Evolutionary conservation across 2,113 vertebrate species (phyloP), one percentile per base, ranked within the genome.

Genomic region (Equus quagga): DNA sequence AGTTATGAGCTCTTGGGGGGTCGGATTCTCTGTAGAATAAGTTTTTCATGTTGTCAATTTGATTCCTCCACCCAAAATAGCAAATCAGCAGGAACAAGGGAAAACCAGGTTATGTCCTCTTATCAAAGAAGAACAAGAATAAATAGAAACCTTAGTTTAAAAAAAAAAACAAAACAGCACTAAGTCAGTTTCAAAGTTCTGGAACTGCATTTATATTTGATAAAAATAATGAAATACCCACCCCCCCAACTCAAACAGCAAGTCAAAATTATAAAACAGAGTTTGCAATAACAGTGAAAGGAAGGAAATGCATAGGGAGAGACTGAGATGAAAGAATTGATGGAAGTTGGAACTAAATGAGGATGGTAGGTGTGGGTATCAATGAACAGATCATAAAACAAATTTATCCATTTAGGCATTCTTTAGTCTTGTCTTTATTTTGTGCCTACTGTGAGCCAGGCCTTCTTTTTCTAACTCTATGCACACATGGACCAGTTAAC

Each of bases 41-140:
- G 14, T 56, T 84, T 94, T 97, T 89, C 36, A 82, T 89, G 21
- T 44, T 82, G 67, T 18, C 33, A 28, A 79, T 85, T 86, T 51
- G 26, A 79, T 95, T 69, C 75, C 70, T 79, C 36, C n/a, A 79
- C 95, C 87, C 92, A 95, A 96, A 72, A 96, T 44, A 89, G 54
- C 36, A 96, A 85, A 62, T 64, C 93, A 92, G 79, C 67, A 92
- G 56, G 93, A 73, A 81, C 3, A 78, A 89, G 41, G 54, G 54
- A 31, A 97, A 97, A 94, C 54, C 17, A 94, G 83, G 31, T 21
- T 94, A 82, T 86, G 31, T 19, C 26, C 31, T 54, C 28, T 10
- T 81, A 86, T 92, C 31, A 89, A 95, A 96, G 28, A 94, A 56
- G 54, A 92, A 60, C n/a, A 46, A 92, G 46, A 78, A 97, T 67